These are phyloP conservation scores for Spilogale gracilis DNA, from an alignment of 2,113 vertebrate genomes.

Conservation along the genomic window DNA sequence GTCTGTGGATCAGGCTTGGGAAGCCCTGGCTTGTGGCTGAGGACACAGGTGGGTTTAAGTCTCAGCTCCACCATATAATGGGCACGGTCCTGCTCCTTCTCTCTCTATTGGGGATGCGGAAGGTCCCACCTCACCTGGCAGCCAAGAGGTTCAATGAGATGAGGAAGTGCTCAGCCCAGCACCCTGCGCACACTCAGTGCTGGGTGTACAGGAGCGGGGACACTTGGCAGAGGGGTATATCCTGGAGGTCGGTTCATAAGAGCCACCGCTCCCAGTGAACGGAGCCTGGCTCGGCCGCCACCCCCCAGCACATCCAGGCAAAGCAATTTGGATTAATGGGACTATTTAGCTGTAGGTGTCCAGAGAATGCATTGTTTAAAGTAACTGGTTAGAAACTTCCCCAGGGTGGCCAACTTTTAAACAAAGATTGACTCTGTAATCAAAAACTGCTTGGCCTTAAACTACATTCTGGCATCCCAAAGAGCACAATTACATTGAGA, in stretches of 20 bases:
- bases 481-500: conserved; percentile 72
- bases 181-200: rapidly evolving
- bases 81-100: not conserved
- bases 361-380: conserved; percentile 67
- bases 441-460: conserved; percentile 79
- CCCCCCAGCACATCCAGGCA: not conserved
- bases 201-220: not conserved
- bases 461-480: conserved; percentile 73
- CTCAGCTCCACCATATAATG: not conserved
- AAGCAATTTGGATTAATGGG: conserved; percentile 59
- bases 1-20: rapidly evolving
- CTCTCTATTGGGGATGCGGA: not conserved
- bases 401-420: conserved; percentile 77
- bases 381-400: conserved; percentile 71
- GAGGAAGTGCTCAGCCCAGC: rapidly evolving
- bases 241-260: rapidly evolving
- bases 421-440: conserved; percentile 77
- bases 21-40: not conserved
- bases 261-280: not conserved
- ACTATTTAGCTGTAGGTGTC: conserved; percentile 67
- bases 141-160: not conserved
- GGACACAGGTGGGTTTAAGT: not conserved
- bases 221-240: not conserved
- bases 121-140: not conserved
- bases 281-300: not conserved